Base-by-base conservation (phyloP, 2,113 vertebrate genomes). In the Lophotis ruficrista region DNA sequence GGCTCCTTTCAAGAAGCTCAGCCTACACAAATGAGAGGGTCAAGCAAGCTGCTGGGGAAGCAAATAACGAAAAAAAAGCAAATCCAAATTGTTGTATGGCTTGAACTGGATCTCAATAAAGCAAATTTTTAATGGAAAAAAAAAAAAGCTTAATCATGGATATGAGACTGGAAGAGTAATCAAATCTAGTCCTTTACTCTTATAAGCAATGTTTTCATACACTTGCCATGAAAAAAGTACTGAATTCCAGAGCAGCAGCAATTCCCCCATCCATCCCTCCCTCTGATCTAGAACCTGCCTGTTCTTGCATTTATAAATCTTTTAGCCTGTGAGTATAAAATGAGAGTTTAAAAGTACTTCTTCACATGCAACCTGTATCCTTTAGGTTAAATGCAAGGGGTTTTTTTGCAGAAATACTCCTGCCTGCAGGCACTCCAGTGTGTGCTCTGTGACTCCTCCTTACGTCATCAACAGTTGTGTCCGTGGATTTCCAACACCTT, bases 11-110 rank as follows among this genome's bases (percentile, higher is more conserved):
- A 58, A 3, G 31, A 73, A 31, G 3, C 38, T 90, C 54, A 70
- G 45, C 33, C 71, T 38, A 13, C 23, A 50, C 23, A 79, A 79
- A 83, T 1, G 4, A 69, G 2, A 1, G 60, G 41, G 35, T 56
- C n/a, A 50, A 79, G 14, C 22, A 65, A 37, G 41, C 33, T 1
- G 0, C 28, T 9, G 0, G 0, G 45, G 41, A 72, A 61, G 86
- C 33, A 75, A 68, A 37, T 0, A 23, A 25, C 5, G 57, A 31
- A 33, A 38, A 25, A 15, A 2, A 21, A 21, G 12, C 14, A 51
- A 53, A 28, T 93, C 22, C 24, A 30, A 53, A 77, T 10, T 14
- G 8, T 25, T 45, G 5, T 8, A 28, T 12, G 28, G 35, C 19
- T 89, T 70, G 25, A 79, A 54, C 10, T 65, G 15, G 10, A 41